phyloP scores from a whole-genome alignment of 2,888 invertebrate genomes.

The Eulithis prunata region DNA sequence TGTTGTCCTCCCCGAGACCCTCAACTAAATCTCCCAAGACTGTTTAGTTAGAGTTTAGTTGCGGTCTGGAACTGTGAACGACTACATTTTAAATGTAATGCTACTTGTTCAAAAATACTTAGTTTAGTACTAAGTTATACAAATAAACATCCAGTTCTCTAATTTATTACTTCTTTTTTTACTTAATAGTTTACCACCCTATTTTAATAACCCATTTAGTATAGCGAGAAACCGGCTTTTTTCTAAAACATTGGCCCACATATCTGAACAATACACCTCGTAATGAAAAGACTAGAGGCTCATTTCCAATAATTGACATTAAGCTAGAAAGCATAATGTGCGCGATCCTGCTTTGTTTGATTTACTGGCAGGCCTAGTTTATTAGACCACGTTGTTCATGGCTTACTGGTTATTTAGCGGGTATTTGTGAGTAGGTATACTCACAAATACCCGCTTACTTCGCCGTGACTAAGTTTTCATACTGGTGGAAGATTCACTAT shows the following conservation, averaged over 20 bases:
- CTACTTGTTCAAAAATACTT: conserved; percentile 33
- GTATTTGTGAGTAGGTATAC: too few relatives aligned
- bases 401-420: neutral
- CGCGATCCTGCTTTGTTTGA: conserved; percentile 1
- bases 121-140: conserved; percentile 20
- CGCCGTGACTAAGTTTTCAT: neutral
- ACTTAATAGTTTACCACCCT: neutral
- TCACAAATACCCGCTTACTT: neutral
- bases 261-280: neutral
- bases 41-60: conserved; percentile 5
- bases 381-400: neutral
- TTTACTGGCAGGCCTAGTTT: neutral
- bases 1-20: conserved; percentile 40
- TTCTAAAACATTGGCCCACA: neutral
- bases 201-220: neutral
- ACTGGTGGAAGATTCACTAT: neutral
- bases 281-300: neutral
- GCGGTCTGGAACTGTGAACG: conserved; percentile 32
- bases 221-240: neutral
- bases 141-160: conserved; percentile 38
- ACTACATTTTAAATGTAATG: conserved; percentile 16
- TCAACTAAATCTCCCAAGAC: conserved; percentile 40
- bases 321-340: neutral
- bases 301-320: conserved; percentile 1
- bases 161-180: neutral